Base-by-base conservation (phyloP, 92 coral and sea anemone species). In the Anthopleura xanthogrammica region DNA sequence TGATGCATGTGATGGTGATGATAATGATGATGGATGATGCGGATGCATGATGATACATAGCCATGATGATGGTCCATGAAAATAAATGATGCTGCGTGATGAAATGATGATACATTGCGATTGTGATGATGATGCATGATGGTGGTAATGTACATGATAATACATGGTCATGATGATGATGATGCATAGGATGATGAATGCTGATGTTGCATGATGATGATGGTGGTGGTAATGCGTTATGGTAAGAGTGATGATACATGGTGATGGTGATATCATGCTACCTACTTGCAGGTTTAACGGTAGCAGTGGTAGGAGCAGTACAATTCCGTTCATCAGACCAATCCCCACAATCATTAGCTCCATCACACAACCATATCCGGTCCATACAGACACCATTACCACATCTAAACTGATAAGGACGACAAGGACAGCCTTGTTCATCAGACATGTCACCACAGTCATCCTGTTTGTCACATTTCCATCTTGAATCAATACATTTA, bases 401-500 rank as follows among this genome's bases (percentile, higher is more conserved):
- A 76, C 99, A 96, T 29, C 83, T 82, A 50, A 94, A 74, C 89
- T 89, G 76, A 40, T 79, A 52, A 19, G 60, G 74, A 17, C 82
- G 86, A 54, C 99, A 96, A 2, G 99, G 93, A 60, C 99, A 96
- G 41, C 91, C 88, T 40, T 19, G 55, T 85, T 96, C 99, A 77
- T 96, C 99, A 0, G 99, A 92, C 55, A 11, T 55, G 88, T 96
- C 99, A 11, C 93, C 91, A 57, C 99, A 96, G 82, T 96, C 98
- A 78, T 92, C 90, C 56, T 77, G 73, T 14, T 86, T 79, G 74
- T 96, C 98, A 58, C 99, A 96, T 36, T 76, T 86, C 88, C 90
- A 82, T 5, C 74, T 70, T 17, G 12, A 20, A 72, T 87, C 82
- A 23, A 95, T 89, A 72, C 98, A 95, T 41, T 68, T 87, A 52